phyloP scores from a whole-genome alignment of 2,113 vertebrate genomes.

The Anhinga rufa region DNA sequence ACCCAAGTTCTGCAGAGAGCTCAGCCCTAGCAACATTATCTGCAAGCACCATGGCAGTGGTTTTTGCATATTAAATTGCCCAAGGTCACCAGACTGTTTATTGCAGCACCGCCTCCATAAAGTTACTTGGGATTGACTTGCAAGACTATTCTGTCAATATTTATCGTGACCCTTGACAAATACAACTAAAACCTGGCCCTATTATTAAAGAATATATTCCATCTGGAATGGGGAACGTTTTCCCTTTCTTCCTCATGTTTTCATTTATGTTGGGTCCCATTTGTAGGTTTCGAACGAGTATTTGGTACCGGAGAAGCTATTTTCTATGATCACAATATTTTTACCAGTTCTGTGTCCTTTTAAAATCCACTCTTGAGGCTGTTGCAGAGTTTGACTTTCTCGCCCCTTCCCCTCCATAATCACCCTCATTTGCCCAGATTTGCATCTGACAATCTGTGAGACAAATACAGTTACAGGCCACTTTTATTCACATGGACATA shows the following conservation, averaged over 20 bases:
- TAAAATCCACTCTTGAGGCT: background rate
- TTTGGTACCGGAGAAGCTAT: background rate
- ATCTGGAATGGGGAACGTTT: too few relatives aligned
- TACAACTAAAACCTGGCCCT: background rate
- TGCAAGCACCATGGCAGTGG: background rate
- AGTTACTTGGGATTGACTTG: background rate
- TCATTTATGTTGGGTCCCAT: background rate
- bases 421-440: background rate
- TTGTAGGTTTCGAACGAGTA: background rate
- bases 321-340: background rate
- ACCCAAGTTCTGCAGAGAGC: background rate
- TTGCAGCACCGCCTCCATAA: background rate
- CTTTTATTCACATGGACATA: background rate
- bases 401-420: background rate
- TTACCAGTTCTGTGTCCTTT: background rate
- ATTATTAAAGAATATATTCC: background rate
- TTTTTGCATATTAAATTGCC: background rate
- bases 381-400: background rate
- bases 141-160: background rate
- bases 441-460: background rate
- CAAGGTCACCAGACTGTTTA: background rate
- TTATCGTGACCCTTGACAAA: background rate
- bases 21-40: background rate
- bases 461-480: background rate
- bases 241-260: background rate